Base-by-base conservation (phyloP, 2,888 invertebrate species). In the Subacronicta megacephala region DNA sequence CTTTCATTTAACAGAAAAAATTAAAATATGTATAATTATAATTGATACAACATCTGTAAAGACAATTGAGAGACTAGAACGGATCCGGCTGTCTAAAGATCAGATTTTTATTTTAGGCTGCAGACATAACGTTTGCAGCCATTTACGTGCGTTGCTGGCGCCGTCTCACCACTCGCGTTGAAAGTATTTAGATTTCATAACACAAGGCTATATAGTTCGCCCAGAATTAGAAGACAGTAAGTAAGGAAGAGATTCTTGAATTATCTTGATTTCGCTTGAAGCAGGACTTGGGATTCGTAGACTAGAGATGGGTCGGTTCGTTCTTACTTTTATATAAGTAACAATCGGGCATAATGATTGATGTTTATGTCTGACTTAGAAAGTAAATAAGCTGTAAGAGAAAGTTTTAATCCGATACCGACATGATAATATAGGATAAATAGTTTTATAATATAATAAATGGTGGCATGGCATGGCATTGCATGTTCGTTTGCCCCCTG, bases 61-160 rank as follows among this genome's bases (percentile, higher is more conserved):
- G 69, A 72, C 58, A 62, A 54, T 41, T 38, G 51, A 50, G 42
- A 49, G 44, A 55, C 52, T 67, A 29, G 53, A 66, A 47, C 43
- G 58, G 71, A 74, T 77, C 75, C 75, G 71, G 77, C 62, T 77
- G 67, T 61, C 18, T 45, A 68, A 56, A 71, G 72, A 74, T 68
- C 52, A 51, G 55, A 63, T 65, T 77, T 65, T 75, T 75, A 75
- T 77, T 75, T 77, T 77, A 75, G 77, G 55, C 60, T 62, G 42
- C 62, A 70, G 59, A 65, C 62, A 60, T 54, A 70, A 45, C 57
- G 66, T 58, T 72, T 63, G 58, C 52, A 69, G 55, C 59, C 62
- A 76, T 70, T 62, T 77, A 53, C 74, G 74, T 52, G 43, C 40
- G 59, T 9, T 15, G 45, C 44, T 64, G 74, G 64, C 74, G 64